Conservation (phyloP, 2,113 vertebrate genomes). For the Cervus canadensis region DNA sequence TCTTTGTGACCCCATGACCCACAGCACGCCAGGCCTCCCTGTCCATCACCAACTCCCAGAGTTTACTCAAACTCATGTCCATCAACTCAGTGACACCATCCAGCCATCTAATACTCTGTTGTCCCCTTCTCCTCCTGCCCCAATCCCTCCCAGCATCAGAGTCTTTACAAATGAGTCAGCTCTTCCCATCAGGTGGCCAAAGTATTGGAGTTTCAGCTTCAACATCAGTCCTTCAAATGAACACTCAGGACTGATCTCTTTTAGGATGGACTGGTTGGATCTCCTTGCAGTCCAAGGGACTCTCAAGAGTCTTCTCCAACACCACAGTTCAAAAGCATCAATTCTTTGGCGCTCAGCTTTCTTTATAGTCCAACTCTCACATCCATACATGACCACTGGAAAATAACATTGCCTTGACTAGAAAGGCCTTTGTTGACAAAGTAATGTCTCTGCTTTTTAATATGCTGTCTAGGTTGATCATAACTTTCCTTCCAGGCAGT, state of each 20-base stretch:
- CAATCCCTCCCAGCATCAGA: neutral
- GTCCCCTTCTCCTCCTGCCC: neutral
- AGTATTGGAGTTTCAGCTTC: neutral
- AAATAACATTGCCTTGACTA: neutral
- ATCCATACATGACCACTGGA: neutral
- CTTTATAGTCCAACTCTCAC: neutral
- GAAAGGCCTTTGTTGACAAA: neutral
- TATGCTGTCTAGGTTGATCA: neutral
- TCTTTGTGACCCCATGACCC: neutral
- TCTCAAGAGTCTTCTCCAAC: neutral
- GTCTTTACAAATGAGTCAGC: neutral
- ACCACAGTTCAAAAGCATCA: neutral
- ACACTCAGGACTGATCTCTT: neutral
- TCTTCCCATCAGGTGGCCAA: neutral
- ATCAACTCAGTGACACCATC: neutral
- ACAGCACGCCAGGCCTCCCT: neutral
- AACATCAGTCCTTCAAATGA: neutral
- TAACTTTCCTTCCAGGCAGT: too few relatives aligned
- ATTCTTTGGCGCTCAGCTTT: neutral
- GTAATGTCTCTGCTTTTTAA: neutral
- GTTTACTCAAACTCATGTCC: neutral
- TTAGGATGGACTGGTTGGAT: neutral
- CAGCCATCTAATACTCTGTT: neutral
- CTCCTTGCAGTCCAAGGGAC: neutral
- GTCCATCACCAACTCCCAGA: neutral